Conservation (phyloP, 2,888 invertebrate genomes). For the Tineola bisselliella region DNA sequence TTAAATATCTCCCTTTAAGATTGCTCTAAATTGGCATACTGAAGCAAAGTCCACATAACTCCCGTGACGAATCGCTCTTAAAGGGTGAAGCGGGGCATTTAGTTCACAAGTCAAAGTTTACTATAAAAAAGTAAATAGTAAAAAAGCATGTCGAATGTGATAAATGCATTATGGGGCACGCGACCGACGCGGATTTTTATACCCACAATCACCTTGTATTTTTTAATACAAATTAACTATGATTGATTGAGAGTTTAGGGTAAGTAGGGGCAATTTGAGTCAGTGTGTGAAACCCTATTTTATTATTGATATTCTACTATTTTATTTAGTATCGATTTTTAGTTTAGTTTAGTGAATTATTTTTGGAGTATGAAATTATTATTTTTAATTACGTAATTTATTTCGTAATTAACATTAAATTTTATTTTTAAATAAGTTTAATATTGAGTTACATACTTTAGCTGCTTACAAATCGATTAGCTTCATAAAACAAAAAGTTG, state of each 20-base stretch:
- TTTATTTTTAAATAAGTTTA: too few species aligned
- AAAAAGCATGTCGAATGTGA: conserved; percentile 61
- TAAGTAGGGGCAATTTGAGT: background rate
- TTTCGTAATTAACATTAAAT: too few species aligned
- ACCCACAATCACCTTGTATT: conserved; percentile 5
- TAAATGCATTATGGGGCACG: conserved; percentile 63
- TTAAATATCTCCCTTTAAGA: background rate
- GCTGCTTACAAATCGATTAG: too few species aligned
- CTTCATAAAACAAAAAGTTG: too few species aligned
- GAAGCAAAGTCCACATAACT: conserved; percentile 34
- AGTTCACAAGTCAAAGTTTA: conserved; percentile 17
- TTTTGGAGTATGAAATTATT: too few species aligned
- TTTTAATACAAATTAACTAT: conserved; percentile 9
- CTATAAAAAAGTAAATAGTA: conserved; percentile 48
- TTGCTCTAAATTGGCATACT: conserved; percentile 35
- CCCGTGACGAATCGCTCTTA: conserved; percentile 50
- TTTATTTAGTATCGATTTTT: background rate
- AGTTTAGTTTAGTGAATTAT: too few species aligned
- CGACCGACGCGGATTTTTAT: conserved; percentile 26
- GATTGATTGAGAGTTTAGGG: conserved; percentile 4
- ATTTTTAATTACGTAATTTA: too few species aligned
- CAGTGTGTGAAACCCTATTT: background rate
- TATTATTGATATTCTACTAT: background rate
- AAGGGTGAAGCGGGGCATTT: conserved; percentile 31
- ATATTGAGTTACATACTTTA: too few species aligned